These are phyloP conservation scores for Triplophysa rosa DNA, from an alignment of 2,113 vertebrate species.

Conservation along the genomic window DNA sequence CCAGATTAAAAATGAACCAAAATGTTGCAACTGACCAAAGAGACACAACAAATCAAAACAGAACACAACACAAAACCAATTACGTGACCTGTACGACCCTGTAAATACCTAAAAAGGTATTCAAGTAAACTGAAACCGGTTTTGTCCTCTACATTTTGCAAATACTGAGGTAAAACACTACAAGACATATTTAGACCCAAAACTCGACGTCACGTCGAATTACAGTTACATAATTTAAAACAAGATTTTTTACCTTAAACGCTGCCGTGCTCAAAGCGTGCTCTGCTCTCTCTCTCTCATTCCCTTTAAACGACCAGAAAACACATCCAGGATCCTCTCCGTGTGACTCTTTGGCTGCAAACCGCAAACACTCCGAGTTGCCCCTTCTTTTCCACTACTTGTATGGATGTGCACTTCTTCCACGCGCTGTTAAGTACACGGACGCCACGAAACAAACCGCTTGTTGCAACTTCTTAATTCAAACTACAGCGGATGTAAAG, in stretches of 20 bases:
- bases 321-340: background rate
- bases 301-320: conserved; percentile 30
- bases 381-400: conserved; percentile 16
- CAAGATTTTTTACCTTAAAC: background rate
- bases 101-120: too few relatives aligned
- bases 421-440: background rate
- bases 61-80: background rate
- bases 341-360: background rate
- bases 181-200: background rate
- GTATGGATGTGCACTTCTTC: background rate
- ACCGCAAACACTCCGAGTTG: conserved; percentile 3
- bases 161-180: background rate
- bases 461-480: too few relatives aligned
- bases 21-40: background rate
- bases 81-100: too few relatives aligned
- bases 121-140: background rate
- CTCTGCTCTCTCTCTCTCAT: conserved; percentile 4
- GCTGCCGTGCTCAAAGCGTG: conserved; percentile 31
- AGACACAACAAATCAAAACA: background rate
- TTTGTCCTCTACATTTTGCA: too few relatives aligned
- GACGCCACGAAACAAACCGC: background rate
- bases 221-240: background rate
- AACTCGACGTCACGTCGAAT: background rate
- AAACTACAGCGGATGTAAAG: background rate
- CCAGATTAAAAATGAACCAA: background rate